Percentiles rank a stretch among this genome's conserved stretches.
Conservation (phyloP, 2,888 invertebrate species). For the Mallateleia sp. region DNA sequence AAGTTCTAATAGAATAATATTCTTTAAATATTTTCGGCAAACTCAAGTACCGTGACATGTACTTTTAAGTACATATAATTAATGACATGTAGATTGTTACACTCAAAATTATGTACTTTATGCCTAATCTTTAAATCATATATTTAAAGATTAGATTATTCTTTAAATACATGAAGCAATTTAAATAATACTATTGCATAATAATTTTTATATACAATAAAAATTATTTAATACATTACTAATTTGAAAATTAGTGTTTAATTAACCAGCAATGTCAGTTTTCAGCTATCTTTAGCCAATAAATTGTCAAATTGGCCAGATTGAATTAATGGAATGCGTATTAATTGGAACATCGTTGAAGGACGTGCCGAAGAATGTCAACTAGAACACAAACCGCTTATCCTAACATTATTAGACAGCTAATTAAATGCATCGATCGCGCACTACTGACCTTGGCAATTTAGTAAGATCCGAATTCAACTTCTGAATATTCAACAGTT, state of each 20-base stretch:
- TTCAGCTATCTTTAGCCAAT: slow-evolving; percentile 15
- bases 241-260: no score
- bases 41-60: slow-evolving; percentile 56
- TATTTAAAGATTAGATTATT: no score
- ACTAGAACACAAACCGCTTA: slow-evolving; percentile 43
- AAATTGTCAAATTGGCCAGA: slow-evolving; percentile 26
- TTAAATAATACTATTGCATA: no score
- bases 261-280: slow-evolving; percentile 24
- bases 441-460: slow-evolving; percentile 62
- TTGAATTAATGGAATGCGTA: slow-evolving; percentile 53
- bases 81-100: slow-evolving; percentile 26
- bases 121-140: neutral
- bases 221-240: no score
- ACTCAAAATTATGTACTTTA: slow-evolving; percentile 21
- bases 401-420: slow-evolving; percentile 57
- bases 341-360: slow-evolving; percentile 63
- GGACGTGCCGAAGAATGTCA: slow-evolving; percentile 67
- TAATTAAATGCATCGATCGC: slow-evolving; percentile 73
- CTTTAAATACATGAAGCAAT: no score
- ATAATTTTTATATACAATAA: no score
- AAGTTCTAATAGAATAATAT: neutral
- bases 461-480: slow-evolving; percentile 32
- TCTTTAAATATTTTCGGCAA: slow-evolving; percentile 35
- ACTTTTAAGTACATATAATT: slow-evolving; percentile 39
- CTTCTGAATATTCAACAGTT: slow-evolving; percentile 50